phyloP scores from a whole-genome alignment of 2,797 vertebrate species.

The Helicolenus hilgendorfi region DNA sequence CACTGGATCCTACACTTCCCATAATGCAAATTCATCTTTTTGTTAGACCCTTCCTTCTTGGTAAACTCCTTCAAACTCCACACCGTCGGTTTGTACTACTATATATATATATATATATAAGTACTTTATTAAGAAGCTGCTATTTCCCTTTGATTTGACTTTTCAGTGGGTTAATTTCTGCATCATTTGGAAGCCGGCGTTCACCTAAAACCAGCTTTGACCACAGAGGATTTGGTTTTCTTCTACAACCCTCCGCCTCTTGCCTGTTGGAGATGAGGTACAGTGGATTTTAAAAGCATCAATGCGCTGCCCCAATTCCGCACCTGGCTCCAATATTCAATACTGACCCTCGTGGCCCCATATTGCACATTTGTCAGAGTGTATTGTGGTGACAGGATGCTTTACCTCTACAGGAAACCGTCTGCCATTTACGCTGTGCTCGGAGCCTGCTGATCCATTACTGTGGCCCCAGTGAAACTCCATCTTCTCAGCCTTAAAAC shows the following conservation, averaged over 20 bases:
- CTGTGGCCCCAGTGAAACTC: slow-evolving; percentile 99
- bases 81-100: background rate
- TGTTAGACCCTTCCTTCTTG: background rate
- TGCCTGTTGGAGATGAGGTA: background rate
- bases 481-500: slow-evolving; percentile 98
- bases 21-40: background rate
- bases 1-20: too few species aligned
- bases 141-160: background rate
- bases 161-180: background rate
- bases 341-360: slow-evolving; percentile 25
- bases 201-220: background rate
- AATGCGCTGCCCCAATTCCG: background rate
- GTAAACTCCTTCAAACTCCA: slow-evolving; percentile 16
- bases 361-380: slow-evolving; percentile 52
- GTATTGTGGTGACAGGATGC: slow-evolving; percentile 38
- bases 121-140: background rate
- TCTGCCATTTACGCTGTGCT: slow-evolving; percentile 96
- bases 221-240: background rate
- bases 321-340: slow-evolving; percentile 22
- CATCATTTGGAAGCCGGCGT: background rate
- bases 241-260: background rate
- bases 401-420: slow-evolving; percentile 94
- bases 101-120: too few species aligned
- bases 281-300: slow-evolving; percentile 9
- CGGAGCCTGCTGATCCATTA: slow-evolving; percentile 96